Conservation (phyloP, 2,113 vertebrate species). For the Trogon melanurus region DNA sequence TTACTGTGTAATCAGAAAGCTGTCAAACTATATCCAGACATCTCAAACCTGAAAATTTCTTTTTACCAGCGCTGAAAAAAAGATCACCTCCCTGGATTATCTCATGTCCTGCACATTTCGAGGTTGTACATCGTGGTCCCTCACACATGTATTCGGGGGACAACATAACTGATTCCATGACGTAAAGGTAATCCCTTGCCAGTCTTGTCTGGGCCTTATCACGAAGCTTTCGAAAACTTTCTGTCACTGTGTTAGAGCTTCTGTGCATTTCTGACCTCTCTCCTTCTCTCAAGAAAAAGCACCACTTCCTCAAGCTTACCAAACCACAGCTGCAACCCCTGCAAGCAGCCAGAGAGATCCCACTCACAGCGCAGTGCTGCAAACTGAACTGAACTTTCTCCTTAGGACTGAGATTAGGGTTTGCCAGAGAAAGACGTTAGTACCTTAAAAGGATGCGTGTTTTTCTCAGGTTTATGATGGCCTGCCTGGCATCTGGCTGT, state of each 20-base stretch:
- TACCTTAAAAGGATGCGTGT: background rate
- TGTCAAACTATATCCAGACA: background rate
- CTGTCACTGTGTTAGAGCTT: background rate
- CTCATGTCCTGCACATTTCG: background rate
- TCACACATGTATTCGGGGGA: rapidly evolving
- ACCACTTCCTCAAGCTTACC: background rate
- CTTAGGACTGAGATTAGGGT: background rate
- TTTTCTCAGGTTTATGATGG: conserved; percentile 18
- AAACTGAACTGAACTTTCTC: background rate
- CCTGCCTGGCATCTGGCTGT: conserved; percentile 12
- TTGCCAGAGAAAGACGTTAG: background rate
- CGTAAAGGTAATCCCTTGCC: background rate
- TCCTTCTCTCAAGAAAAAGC: background rate
- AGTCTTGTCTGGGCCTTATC: background rate
- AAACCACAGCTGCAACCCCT: background rate
- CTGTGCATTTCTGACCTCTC: background rate
- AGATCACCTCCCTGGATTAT: background rate
- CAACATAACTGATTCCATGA: background rate
- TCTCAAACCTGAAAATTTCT: background rate
- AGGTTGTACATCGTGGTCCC: rapidly evolving
- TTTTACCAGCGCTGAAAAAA: background rate
- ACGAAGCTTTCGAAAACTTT: background rate
- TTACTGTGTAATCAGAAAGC: background rate
- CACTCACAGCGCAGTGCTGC: background rate
- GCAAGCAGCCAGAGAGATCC: background rate